Percentiles rank a stretch among this genome's conserved stretches.
Conservation (phyloP, 37 sponge, comb jelly and placozoan species). For the Spongilla lacustris region DNA sequence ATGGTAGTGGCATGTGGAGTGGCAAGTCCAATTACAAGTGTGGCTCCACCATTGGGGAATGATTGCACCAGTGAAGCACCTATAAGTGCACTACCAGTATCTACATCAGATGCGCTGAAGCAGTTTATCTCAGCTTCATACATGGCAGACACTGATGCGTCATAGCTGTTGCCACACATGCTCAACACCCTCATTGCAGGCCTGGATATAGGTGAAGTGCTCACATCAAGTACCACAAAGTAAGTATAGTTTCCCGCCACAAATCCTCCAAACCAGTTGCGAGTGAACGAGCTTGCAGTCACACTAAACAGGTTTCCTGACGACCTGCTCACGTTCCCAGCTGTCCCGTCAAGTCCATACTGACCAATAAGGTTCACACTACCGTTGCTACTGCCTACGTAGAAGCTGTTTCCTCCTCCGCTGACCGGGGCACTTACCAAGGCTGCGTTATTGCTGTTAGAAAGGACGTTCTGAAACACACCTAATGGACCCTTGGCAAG, state of each 20-base stretch:
- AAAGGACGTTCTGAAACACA: not conserved
- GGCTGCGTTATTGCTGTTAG: not conserved
- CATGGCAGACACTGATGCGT: not conserved
- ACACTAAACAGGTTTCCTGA: not conserved
- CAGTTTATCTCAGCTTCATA: constrained; percentile 20
- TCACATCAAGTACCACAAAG: constrained; percentile 7
- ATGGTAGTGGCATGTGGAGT: not conserved
- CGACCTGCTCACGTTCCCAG: not conserved
- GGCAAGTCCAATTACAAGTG: not conserved
- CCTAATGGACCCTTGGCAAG: not conserved
- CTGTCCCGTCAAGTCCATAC: not conserved
- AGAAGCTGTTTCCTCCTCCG: not conserved
- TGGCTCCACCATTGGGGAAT: not conserved
- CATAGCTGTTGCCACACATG: constrained; percentile 7
- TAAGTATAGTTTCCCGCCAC: not conserved
- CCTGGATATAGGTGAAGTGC: not conserved
- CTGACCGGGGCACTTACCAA: not conserved
- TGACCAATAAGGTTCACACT: not conserved
- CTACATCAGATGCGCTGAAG: not conserved
- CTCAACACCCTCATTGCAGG: not conserved
- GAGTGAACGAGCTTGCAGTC: constrained; percentile 6
- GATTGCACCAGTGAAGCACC: not conserved
- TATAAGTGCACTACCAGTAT: not conserved
- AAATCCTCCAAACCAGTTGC: constrained; percentile 3
- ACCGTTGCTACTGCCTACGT: constrained; percentile 1